Conservation (phyloP, 2,797 vertebrate species). For the Novumbra hubbsi region DNA sequence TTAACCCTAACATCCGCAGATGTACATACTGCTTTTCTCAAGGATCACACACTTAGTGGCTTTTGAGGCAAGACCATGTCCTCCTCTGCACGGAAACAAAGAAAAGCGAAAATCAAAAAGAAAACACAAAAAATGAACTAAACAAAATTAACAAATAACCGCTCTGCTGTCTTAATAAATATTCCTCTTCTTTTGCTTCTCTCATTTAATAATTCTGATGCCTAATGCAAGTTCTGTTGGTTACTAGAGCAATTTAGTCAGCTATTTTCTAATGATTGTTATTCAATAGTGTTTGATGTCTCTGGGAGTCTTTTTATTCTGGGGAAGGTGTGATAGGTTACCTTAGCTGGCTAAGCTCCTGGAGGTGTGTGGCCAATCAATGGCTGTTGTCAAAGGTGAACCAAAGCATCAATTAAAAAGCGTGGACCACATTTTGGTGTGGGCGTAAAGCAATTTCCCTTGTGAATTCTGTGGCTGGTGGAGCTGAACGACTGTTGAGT, state of each 20-base stretch:
- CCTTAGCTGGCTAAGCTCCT: slow-evolving; percentile 39
- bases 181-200: slow-evolving; percentile 48
- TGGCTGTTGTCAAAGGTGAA: slow-evolving; percentile 68
- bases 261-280: slow-evolving; percentile 53
- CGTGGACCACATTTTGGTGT: slow-evolving; percentile 46
- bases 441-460: slow-evolving; percentile 56
- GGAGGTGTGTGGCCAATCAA: slow-evolving; percentile 63
- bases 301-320: slow-evolving; percentile 54
- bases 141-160: slow-evolving; percentile 27
- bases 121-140: slow-evolving; percentile 28
- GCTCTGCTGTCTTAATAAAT: slow-evolving; percentile 73
- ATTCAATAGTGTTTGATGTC: slow-evolving; percentile 43
- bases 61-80: slow-evolving; percentile 67
- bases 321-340: slow-evolving; percentile 13
- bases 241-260: slow-evolving; percentile 44
- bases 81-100: slow-evolving; percentile 56
- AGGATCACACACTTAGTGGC: slow-evolving; percentile 66
- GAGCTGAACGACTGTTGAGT: slow-evolving; percentile 40
- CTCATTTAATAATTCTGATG: slow-evolving; percentile 25
- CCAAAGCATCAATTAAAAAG: slow-evolving; percentile 69
- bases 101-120: slow-evolving; percentile 33
- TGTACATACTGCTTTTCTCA: slow-evolving; percentile 84
- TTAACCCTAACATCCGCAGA: slow-evolving; percentile 96
- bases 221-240: slow-evolving; percentile 39
- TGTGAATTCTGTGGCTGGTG: slow-evolving; percentile 40